Evolutionary conservation across 2,113 vertebrate genomes (phyloP), one percentile per base, ranked within the genome.

Genomic region (Pongo pygmaeus): DNA sequence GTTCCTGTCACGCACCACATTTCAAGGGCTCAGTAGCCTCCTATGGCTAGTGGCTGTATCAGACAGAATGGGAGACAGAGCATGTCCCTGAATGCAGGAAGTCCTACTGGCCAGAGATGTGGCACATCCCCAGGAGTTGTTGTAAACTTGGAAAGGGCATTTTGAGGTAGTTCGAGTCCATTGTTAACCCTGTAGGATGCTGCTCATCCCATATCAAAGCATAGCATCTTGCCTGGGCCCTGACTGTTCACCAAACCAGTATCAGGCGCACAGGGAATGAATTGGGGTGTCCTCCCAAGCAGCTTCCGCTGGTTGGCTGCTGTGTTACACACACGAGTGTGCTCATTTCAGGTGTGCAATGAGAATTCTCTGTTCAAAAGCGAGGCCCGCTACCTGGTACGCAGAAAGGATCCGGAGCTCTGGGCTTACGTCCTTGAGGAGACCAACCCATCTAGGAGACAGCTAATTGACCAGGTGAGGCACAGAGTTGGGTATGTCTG

Each of bases 331-430:
- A 89, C 30, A 38, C 1, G 4, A n/a, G 4, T 79, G 20, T 57
- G 9, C 7, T 93, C 69, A 78, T 95, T 96, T 81, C 88, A 99
- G 99, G 99, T 99, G 78, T 99, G 99, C 99, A 99, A 99, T 85
- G 99, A 99, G 94, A 99, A 99, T 98, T 99, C 99, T 0, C 97
- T 99, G 91, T 99, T 99, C 92, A 99, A 99, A 96, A 99, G 99
- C 35, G 99, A 99, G 96, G 99, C 99, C 93, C 99, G 99, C 1
- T 99, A 99, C 94, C 98, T 99, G 89, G 99, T 99, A 3, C 99
- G 98, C 32, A 98, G 99, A 91, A 99, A 99, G 98, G 99, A 99
- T 92, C 99, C 99, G 12, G 99, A 99, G n/a, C 99, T 99, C 52
- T 99, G 99, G 99, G 99, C 99, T 1, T 99, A 96, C 5, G 99